Evolutionary conservation across 2,797 vertebrate species (phyloP).

Genomic region (Acropternis orthonyx): DNA sequence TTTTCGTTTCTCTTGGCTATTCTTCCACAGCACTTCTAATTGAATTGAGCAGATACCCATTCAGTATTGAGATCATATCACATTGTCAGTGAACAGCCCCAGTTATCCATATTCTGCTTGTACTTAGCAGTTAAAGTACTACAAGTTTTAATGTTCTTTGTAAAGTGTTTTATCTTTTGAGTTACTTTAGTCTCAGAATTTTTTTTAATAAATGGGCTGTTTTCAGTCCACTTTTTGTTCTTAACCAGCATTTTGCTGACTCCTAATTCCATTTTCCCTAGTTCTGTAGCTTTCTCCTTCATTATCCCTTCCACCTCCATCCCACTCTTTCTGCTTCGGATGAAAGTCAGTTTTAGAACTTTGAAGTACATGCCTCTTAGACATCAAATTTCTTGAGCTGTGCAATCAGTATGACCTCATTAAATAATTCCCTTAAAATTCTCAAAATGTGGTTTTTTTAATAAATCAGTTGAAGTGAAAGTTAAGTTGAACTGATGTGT

Average conservation of each 20-base stretch:
- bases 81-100: not conserved
- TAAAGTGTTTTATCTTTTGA: not conserved
- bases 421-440: slow-evolving; percentile 8
- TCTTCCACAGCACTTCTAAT: not conserved
- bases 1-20: not conserved
- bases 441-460: not conserved
- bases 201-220: not conserved
- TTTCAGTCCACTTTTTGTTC: not conserved
- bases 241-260: not conserved
- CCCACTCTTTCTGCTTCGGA: not conserved
- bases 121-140: not conserved
- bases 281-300: not conserved
- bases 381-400: not conserved
- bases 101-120: not conserved
- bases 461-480: not conserved
- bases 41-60: not conserved
- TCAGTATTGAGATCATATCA: not conserved
- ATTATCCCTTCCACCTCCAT: not conserved
- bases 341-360: slow-evolving; percentile 4
- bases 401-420: not conserved
- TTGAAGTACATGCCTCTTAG: not conserved
- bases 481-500: not conserved
- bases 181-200: not conserved
- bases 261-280: not conserved
- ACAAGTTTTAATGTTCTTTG: not conserved